Percentiles rank a stretch among this genome's conserved stretches.
Conservation (phyloP, 2,797 vertebrate genomes). For the Petrocephalus sullivani region DNA sequence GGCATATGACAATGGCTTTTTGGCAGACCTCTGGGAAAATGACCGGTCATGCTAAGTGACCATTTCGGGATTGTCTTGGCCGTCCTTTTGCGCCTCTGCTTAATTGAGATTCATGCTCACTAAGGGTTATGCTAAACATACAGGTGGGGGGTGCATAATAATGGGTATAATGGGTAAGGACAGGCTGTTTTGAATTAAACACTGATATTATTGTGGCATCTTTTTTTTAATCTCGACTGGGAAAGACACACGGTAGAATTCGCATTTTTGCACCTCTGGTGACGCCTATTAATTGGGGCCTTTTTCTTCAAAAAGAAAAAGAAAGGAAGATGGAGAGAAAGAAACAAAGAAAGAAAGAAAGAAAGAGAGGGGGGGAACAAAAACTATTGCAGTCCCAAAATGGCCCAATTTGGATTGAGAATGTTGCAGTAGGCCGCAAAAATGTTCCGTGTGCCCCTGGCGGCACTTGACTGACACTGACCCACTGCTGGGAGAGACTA, state of each 20-base stretch:
- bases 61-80: background rate
- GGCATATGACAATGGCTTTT: slow-evolving; percentile 23
- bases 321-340: background rate
- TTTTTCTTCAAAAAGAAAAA: background rate
- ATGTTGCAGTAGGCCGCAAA: slow-evolving; percentile 49
- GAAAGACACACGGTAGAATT: background rate
- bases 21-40: slow-evolving; percentile 55
- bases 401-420: slow-evolving; percentile 19
- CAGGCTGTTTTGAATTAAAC: background rate
- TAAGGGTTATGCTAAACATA: slow-evolving; percentile 13
- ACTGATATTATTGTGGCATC: background rate
- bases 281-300: background rate
- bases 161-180: background rate
- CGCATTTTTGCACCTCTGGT: background rate
- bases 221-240: background rate
- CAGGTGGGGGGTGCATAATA: background rate
- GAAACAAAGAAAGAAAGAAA: background rate
- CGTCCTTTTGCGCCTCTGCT: background rate
- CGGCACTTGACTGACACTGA: slow-evolving; percentile 51
- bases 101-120: background rate
- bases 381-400: background rate
- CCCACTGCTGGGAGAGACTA: slow-evolving; percentile 42
- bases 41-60: slow-evolving; percentile 48
- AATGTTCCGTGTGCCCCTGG: slow-evolving; percentile 60
- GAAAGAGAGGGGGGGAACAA: background rate